These are phyloP conservation scores for Hyposmocoma kahamanoa DNA, from an alignment of 1,140 invertebrate genomes.

Conservation along the genomic window DNA sequence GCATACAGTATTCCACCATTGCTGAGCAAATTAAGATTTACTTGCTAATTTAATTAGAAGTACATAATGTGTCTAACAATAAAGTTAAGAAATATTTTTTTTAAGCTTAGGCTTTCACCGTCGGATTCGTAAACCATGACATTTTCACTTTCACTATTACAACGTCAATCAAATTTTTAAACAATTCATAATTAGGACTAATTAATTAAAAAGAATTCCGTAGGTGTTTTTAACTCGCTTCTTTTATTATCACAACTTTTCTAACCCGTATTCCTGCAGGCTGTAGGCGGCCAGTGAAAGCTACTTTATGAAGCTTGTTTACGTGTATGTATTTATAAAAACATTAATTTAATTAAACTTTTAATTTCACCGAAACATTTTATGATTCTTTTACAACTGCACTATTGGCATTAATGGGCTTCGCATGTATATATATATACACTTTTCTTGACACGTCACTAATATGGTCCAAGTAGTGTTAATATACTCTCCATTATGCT, in stretches of 20 bases:
- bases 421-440: too few species aligned
- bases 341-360: slow-evolving; percentile 30
- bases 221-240: slow-evolving; percentile 20
- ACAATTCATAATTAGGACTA: slow-evolving; percentile 55
- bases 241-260: slow-evolving; percentile 13
- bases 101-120: slow-evolving; percentile 48
- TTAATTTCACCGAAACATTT: slow-evolving; percentile 37
- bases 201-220: slow-evolving; percentile 40
- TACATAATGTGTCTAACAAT: too few species aligned
- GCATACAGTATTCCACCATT: too few species aligned
- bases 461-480: too few species aligned
- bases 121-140: slow-evolving; percentile 58
- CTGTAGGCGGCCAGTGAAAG: slow-evolving; percentile 47
- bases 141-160: slow-evolving; percentile 60
- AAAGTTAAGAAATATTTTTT: too few species aligned
- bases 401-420: too few species aligned
- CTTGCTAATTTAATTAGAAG: too few species aligned
- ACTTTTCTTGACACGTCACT: too few species aligned
- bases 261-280: slow-evolving; percentile 12
- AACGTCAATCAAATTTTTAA: slow-evolving; percentile 57
- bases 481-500: too few species aligned
- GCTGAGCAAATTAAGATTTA: too few species aligned
- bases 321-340: slow-evolving; percentile 27
- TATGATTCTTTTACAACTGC: too few species aligned
- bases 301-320: slow-evolving; percentile 21